phyloP scores from a whole-genome alignment of 2,113 vertebrate genomes.

The cattle (Bos taurus) region DNA sequence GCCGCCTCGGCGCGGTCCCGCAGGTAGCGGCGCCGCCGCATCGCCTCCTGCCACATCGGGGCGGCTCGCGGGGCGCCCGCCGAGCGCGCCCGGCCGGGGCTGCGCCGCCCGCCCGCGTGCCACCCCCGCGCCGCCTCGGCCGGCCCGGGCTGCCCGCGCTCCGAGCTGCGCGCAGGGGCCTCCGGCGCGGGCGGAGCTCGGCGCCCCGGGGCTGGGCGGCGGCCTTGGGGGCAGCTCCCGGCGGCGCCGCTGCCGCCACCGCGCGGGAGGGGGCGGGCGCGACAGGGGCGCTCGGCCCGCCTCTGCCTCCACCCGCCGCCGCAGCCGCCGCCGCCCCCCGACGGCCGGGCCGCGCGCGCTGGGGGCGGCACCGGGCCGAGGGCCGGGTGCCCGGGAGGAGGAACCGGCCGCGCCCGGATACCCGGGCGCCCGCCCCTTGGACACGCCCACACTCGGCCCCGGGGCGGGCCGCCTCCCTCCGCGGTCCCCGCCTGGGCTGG shows the following conservation, averaged over 20 bases:
- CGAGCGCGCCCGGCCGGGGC: conserved; percentile 25
- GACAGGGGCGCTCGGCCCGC: conserved; percentile 48
- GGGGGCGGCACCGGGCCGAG: background rate
- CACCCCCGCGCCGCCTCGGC: conserved; percentile 1
- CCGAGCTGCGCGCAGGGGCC: conserved; percentile 49
- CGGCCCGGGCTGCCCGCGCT: background rate
- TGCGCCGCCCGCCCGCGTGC: conserved; percentile 38
- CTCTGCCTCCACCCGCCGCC: background rate
- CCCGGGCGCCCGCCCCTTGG: background rate
- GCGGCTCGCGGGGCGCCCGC: conserved; percentile 41
- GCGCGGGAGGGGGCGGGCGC: conserved; percentile 51
- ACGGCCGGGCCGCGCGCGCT: background rate
- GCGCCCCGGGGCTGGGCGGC: conserved; percentile 36
- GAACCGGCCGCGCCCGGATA: background rate
- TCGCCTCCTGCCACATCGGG: conserved; percentile 90
- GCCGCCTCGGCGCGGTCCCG: conserved; percentile 81
- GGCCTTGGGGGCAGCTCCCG: conserved; percentile 44
- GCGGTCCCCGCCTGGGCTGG: background rate
- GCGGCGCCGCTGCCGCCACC: conserved; percentile 38
- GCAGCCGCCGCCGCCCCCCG: conserved; percentile 5
- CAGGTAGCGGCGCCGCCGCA: conserved; percentile 90
- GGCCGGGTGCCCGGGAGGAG: background rate
- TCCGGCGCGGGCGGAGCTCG: conserved; percentile 44
- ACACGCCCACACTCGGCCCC: background rate
- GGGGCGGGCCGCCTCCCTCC: background rate